Conservation (phyloP, 2,888 invertebrate species). For the Diogma glabrata region DNA sequence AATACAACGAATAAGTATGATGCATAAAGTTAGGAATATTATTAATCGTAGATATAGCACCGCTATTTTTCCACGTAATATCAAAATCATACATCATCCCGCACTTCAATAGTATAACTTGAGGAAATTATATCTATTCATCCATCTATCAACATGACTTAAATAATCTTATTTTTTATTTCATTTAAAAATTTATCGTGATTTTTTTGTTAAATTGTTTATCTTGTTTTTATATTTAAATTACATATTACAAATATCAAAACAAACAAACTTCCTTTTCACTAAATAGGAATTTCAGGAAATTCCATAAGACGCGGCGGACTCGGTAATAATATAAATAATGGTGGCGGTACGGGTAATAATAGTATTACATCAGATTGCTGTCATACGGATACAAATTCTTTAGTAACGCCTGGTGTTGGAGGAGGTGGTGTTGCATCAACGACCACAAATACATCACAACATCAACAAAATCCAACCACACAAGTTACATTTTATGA, state of each 20-base stretch:
- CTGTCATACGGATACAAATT: conserved; percentile 26
- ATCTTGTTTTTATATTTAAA: too few species aligned
- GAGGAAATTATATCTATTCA: too few species aligned
- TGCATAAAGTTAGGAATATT: too few species aligned
- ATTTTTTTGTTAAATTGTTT: too few species aligned
- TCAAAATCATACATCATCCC: too few species aligned
- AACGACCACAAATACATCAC: conserved; percentile 17
- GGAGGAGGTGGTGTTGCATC: conserved; percentile 16
- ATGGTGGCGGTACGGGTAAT: background rate
- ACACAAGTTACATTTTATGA: conserved; percentile 22
- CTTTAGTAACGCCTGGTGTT: conserved; percentile 24
- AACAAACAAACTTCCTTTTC: background rate
- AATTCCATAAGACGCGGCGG: conserved; percentile 9
- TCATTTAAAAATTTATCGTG: too few species aligned
- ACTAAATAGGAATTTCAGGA: conserved; percentile 10
- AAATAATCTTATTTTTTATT: too few species aligned
- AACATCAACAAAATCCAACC: conserved; percentile 18
- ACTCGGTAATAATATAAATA: conserved; percentile 7
- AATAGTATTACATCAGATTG: conserved; percentile 25
- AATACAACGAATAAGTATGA: too few species aligned
- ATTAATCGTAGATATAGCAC: too few species aligned
- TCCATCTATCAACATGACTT: too few species aligned
- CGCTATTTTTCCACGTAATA: too few species aligned
- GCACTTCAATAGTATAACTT: too few species aligned
- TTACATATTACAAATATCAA: background rate